These are phyloP conservation scores for Saturnia japonica DNA, from an alignment of 2,888 invertebrate genomes.

Conservation along the genomic window DNA sequence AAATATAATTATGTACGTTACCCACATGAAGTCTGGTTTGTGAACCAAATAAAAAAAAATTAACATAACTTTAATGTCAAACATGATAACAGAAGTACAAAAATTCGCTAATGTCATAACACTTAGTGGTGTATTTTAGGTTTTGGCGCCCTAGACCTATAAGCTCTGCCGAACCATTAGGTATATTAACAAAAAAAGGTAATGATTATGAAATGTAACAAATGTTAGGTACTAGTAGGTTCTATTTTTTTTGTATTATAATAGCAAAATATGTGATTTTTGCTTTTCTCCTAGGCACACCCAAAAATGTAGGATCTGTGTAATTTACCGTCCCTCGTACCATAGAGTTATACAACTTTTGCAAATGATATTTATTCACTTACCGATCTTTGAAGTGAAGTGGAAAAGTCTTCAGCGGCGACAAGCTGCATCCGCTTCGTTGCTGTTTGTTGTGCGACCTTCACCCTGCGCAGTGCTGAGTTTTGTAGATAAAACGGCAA, in stretches of 20 bases:
- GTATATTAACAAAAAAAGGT: neutral
- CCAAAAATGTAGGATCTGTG: neutral
- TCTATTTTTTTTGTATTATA: no score
- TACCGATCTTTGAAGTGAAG: constrained; percentile 76
- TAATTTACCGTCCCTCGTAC: neutral
- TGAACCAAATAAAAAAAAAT: no score
- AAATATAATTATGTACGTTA: no score
- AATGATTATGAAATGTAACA: no score
- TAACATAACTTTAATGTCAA: no score
- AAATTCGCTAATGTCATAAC: neutral
- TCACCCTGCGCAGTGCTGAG: constrained; percentile 94
- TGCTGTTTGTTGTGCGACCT: constrained; percentile 92
- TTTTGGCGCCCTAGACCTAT: no score
- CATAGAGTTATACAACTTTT: neutral
- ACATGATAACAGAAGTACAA: no score
- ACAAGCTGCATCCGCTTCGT: constrained; percentile 71
- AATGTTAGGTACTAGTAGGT: no score
- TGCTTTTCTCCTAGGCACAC: neutral
- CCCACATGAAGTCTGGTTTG: no score
- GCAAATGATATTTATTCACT: constrained; percentile 23
- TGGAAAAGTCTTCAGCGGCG: constrained; percentile 80
- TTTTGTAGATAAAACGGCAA: constrained; percentile 99
- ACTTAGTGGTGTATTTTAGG: no score
- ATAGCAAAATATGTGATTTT: no score
- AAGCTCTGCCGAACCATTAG: no score